Conservation (phyloP, 2,113 vertebrate genomes). For the human (Homo sapiens) region GRCh38 chr15:39226001-39226500, state of each 20-base stretch:
- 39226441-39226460: neutral
- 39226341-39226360: neutral
- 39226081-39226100: too few species aligned
- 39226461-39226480: too few species aligned
- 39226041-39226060: too few species aligned
- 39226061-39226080: too few species aligned
- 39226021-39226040: too few species aligned
- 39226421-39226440: neutral
- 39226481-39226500: too few species aligned
- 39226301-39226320: neutral
- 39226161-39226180: neutral
- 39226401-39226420: neutral
- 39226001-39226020: too few species aligned
- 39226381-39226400: neutral
- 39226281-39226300: neutral
- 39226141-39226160: neutral
- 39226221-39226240: neutral
- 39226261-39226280: neutral
- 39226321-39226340: neutral
- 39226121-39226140: neutral
- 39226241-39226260: neutral
- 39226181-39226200: neutral
- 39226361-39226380: neutral
- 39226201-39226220: neutral
- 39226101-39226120: too few species aligned